Evolutionary conservation across 2,888 invertebrate species (phyloP), one percentile per base, ranked within the genome.

Genomic region (Pseudoips prasinana): DNA sequence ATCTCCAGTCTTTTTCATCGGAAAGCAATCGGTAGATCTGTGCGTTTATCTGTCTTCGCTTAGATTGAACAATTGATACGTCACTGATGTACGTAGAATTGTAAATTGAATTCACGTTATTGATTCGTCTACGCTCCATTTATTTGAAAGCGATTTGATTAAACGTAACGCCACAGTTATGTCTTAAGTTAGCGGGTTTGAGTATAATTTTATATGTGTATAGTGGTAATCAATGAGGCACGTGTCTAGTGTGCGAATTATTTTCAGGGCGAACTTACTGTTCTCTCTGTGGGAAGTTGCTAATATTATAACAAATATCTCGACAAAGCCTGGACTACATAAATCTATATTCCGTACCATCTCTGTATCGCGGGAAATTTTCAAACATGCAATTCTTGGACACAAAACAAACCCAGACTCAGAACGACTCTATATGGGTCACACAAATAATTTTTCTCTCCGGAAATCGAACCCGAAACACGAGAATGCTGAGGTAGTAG

Each of bases 21-120:
- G 64, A 73, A 76, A 77, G 64, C 76, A 73, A 82, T 84, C 81
- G 65, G 56, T 64, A 67, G 69, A 81, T 82, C 79, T 78, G 68
- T 81, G 79, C 84, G 81, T 86, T 87, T 86, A 86, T 85, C 87
- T 76, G 76, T 77, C 83, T 83, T 79, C 78, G 62, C 75, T 76
- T 69, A 82, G 83, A 86, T 87, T 75, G 79, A 83, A 82, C 86
- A 85, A 86, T 84, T 84, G 86, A 85, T 86, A 86, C 78, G 82
- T 84, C 79, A 77, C 69, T 82, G 80, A 80, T 85, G 83, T 84
- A 85, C 78, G 75, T 71, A 73, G 78, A 81, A 80, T 77, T 79
- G 80, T 81, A 84, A 86, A 87, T 86, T 85, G 84, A 86, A 86
- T 86, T 78, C 72, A 60, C 72, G 73, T 72, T 82, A 82, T 81